A percentile compares a stretch with the other conserved stretches of the same genome.
Evolutionary conservation across 2,113 vertebrate genomes (phyloP).

Genomic region (Lontra canadensis): DNA sequence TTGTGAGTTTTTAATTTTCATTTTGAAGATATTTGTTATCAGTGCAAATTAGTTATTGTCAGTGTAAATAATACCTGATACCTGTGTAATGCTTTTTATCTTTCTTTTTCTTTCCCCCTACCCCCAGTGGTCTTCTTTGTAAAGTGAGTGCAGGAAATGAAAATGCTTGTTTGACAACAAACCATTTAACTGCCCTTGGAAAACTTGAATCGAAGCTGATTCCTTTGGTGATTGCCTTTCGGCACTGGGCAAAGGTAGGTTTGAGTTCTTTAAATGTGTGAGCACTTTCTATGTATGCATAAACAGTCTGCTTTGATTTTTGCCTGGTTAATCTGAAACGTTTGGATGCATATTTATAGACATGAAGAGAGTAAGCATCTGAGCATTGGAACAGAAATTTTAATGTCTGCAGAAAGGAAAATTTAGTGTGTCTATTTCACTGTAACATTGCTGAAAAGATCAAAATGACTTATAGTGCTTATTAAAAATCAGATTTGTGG

Average conservation of each 20-base stretch:
- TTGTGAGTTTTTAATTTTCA: not conserved
- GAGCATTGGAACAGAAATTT: conserved; percentile 19
- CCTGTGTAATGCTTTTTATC: conserved; percentile 23
- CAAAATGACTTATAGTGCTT: conserved; percentile 4
- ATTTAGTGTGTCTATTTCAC: not conserved
- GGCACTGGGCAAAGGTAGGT: conserved; percentile 93
- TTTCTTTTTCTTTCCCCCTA: not conserved
- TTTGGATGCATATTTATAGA: not conserved
- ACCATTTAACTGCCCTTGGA: conserved; percentile 88
- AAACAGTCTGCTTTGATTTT: not conserved
- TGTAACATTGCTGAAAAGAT: conserved; percentile 24
- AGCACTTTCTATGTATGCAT: not conserved
- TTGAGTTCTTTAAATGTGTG: not conserved
- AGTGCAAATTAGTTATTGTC: not conserved
- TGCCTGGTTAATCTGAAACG: not conserved
- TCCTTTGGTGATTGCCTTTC: conserved; percentile 90
- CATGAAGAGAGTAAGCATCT: not conserved
- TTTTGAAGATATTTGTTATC: conserved; percentile 1
- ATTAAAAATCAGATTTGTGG: conserved; percentile 33
- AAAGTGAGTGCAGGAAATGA: conserved; percentile 97
- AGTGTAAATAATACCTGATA: not conserved
- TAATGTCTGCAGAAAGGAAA: conserved; percentile 1
- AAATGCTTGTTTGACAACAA: conserved; percentile 91
- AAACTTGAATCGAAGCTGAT: conserved; percentile 85
- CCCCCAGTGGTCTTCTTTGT: conserved; percentile 91